Base-by-base conservation (phyloP, 2,797 vertebrate genomes). In the Diplodus sargus region DNA sequence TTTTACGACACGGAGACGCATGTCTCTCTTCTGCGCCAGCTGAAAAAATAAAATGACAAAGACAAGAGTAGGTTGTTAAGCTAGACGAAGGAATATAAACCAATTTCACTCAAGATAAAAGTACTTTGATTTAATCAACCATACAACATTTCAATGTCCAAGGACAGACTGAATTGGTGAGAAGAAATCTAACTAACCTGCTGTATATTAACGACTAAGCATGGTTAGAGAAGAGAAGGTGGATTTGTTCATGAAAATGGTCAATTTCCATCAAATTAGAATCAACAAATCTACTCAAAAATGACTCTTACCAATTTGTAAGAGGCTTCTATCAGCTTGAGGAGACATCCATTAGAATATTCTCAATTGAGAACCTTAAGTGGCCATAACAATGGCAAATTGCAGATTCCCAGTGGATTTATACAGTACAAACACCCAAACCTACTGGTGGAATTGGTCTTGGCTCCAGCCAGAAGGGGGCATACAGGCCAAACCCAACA, bases 391-490 rank as follows among this genome's bases (percentile, higher is more conserved):
- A 22, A 15, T 69, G 28, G 52, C 62, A 34, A 59, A 30, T 10
- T 79, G 42, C 70, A 56, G 18, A 39, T 18, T 63, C 3, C n/a
- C 22, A 5, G 16, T 49, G 20, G 48, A 20, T 65, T 54, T 59
- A 17, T 39, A 18, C n/a, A 57, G 58, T 1, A 16, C 12, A 6
- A n/a, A 43, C 0, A 2, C 1, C 56, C 2, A 2, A 53, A 9
- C 18, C 25, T 39, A 15, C 16, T 28, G 12, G 13, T 57, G 45
- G 25, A 34, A 30, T 52, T 62, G 6, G 17, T 39, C 2, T 53
- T 76, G 53, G 25, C 22, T 62, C 43, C 13, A 51, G 17, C 18
- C 57, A 75, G 56, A 85, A 58, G 47, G 4, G 13, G 20, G 18
- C 23, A 48, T 18, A 59, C 13, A 68, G 13, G 28, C 57, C 20